Base-by-base conservation (phyloP, 30 jellyfish, hydroid and myxozoan genomes). In the Mastigias papua region DNA sequence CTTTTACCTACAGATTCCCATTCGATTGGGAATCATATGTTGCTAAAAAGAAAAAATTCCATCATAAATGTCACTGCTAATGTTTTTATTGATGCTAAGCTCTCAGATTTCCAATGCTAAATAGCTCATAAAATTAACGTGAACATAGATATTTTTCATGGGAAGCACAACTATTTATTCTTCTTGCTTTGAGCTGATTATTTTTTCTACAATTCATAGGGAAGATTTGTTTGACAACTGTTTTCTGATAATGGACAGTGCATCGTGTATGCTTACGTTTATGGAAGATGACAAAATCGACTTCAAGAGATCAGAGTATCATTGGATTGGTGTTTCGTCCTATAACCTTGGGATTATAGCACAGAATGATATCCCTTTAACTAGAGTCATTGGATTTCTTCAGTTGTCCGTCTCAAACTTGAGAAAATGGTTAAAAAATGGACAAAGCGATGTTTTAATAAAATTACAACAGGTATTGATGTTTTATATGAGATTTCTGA, bases 241-340 rank as follows among this genome's bases (percentile, higher is more conserved):
- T 73, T 48, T 30, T 29, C 19, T 25, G 25, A 25, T 85, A 20
- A 51, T 48, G n/a, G 77, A 64, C 26, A 85, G 79, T 70, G 88
- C 83, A 6, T 19, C 69, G 0, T 33, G 34, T 1, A 34, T 87
- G 6, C 29, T 85, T 35, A 57, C 37, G 35, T 26, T 42, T 4
- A 84, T 84, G 86, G 69, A 16, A 54, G 73, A 84, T 28, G 0
- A 22, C 17, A 31, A 60, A 2, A 21, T 69, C 9, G 66, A 42
- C n/a, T 32, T 54, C 49, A 75, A 30, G 42, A 68, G 35, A 48
- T 17, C 79, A 21, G 94, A 85, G 49, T 64, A 58, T 34, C 46
- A 60, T 8, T 85, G 94, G 94, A 10, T 85, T 60, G 88, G 94
- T 23, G 83, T 72, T 22, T 32, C 70, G 25, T 57, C 94, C 8